Base-by-base conservation (phyloP, 2,888 invertebrate species). In the Anagyrus pseudococci region DNA sequence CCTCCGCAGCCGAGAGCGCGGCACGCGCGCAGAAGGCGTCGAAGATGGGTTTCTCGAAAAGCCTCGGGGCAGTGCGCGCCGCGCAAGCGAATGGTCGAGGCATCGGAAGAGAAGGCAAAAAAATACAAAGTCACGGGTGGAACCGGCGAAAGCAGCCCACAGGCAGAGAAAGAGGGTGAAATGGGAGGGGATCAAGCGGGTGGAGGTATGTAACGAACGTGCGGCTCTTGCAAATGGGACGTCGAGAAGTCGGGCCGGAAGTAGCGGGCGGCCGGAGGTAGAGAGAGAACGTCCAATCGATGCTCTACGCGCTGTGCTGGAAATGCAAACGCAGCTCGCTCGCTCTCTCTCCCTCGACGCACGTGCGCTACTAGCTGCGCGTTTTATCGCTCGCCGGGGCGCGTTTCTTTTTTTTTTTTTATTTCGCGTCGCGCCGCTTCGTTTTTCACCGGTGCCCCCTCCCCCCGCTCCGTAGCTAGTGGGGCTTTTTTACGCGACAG, bases 401-500 rank as follows among this genome's bases (percentile, higher is more conserved):
- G 6, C 10, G 6, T 29, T 10, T 29, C 29, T 29, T 10, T 29
- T 29, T 29, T 29, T 47, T 53, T 47, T 26, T 53, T 44, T n/a
- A 41, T 49, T 58, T 56, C 17, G 19, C 20, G 50, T 1, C 15
- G 22, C 4, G 17, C n/a, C n/a, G n/a, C 4, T 49, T 17, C 50
- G 19, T 43, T 46, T 46, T 17, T 26, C 26, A 13, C 22, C 2
- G n/a, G 33, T 17, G 53, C 23, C 17, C 33, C 22, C n/a, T n/a
- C 46, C 22, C 37, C 20, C 8, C 20, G 52, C 40, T n/a, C 40
- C 54, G 23, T 56, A n/a, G n/a, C n/a, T n/a, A n/a, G n/a, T n/a
- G n/a, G n/a, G n/a, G n/a, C n/a, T n/a, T n/a, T 64, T 64, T 64
- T 64, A 64, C 64, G 56, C 59, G 59, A 64, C 59, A 52, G 50